These are phyloP conservation scores for Conus betulinus DNA, from an alignment of 1,140 invertebrate species.

Conservation along the genomic window DNA sequence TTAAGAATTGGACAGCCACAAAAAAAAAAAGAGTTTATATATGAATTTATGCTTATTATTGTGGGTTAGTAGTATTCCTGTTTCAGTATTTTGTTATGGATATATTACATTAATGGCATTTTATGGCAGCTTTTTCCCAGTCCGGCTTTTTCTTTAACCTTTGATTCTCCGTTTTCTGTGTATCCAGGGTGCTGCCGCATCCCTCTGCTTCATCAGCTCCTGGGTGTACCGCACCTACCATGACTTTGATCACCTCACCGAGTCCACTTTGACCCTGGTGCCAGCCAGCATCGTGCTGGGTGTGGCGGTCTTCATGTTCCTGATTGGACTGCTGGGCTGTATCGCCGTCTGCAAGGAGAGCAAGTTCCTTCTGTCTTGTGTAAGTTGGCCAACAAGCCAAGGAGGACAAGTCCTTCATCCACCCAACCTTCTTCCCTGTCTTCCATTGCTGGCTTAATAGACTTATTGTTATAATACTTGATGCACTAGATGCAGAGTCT, in stretches of 20 bases:
- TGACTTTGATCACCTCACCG: conserved; percentile 68
- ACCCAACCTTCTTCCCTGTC: too few relatives aligned
- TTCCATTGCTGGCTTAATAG: too few relatives aligned
- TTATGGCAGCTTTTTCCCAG: not conserved
- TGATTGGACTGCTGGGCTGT: conserved; percentile 92
- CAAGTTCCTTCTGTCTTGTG: conserved; percentile 87
- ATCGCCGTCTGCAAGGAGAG: conserved; percentile 90
- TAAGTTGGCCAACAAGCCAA: conserved; percentile 76
- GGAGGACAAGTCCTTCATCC: too few relatives aligned
- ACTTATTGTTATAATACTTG: too few relatives aligned
- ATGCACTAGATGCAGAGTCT: too few relatives aligned
- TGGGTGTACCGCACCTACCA: conserved; percentile 71
- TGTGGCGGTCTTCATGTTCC: conserved; percentile 86
- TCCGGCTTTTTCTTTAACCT: not conserved
- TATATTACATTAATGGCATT: not conserved
- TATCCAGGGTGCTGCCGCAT: conserved; percentile 67
- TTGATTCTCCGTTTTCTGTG: not conserved
- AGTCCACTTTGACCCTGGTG: conserved; percentile 64
- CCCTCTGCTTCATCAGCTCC: conserved; percentile 67
- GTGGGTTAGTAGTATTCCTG: too few relatives aligned
- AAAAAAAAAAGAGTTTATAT: too few relatives aligned
- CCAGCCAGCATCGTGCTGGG: conserved; percentile 81
- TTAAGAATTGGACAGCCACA: too few relatives aligned
- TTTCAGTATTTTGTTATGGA: too few relatives aligned
- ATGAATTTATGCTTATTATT: too few relatives aligned